phyloP scores from a whole-genome alignment of 2,113 vertebrate genomes.

The Tonatia bakeri region DNA sequence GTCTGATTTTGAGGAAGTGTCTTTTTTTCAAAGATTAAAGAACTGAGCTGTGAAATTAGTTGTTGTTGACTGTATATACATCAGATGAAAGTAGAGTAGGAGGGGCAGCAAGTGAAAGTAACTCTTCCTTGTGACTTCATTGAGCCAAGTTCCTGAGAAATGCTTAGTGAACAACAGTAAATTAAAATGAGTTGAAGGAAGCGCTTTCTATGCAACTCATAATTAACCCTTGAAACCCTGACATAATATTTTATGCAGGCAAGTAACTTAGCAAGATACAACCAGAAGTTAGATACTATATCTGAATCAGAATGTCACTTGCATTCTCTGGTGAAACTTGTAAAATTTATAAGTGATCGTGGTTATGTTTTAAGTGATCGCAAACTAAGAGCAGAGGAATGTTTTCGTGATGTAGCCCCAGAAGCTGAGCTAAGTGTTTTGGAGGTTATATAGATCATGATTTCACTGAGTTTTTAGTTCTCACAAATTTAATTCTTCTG shows the following conservation, averaged over 20 bases:
- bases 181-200: constrained; percentile 43
- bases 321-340: constrained; percentile 35
- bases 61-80: constrained; percentile 37
- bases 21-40: constrained; percentile 56
- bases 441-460: not conserved
- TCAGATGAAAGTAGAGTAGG: constrained; percentile 16
- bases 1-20: constrained; percentile 51
- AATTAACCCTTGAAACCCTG: constrained; percentile 62
- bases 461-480: not conserved
- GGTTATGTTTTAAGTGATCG: constrained; percentile 36
- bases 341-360: constrained; percentile 8
- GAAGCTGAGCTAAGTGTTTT: constrained; percentile 25
- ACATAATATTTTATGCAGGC: constrained; percentile 53
- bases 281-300: constrained; percentile 29
- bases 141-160: constrained; percentile 9
- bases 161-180: constrained; percentile 39
- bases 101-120: not conserved
- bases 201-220: constrained; percentile 37
- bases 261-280: constrained; percentile 57
- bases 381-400: not conserved
- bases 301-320: constrained; percentile 60
- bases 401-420: not conserved
- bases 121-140: not conserved
- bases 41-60: constrained; percentile 72
- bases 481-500: constrained; percentile 15